Evolutionary conservation across 2,113 vertebrate species (phyloP).

Genomic region (Erythrocercus mccallii): DNA sequence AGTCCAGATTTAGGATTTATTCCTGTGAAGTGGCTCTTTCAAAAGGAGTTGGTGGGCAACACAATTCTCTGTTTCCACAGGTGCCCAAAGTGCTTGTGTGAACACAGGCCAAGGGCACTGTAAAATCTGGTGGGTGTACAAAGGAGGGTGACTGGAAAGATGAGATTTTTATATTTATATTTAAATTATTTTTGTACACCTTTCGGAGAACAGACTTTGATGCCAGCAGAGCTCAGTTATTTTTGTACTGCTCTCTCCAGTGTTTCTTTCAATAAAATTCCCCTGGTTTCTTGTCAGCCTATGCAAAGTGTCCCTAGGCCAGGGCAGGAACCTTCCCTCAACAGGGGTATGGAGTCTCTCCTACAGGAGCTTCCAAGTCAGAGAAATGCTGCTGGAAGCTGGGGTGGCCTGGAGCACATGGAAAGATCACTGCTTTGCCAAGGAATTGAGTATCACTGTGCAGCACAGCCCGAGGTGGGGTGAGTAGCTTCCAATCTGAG

Average conservation of each 20-base stretch:
- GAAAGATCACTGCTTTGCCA: background rate
- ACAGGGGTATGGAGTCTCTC: background rate
- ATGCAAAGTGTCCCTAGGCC: accelerated
- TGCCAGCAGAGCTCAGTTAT: slow-evolving; percentile 23
- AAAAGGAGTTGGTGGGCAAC: background rate
- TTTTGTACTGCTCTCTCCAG: slow-evolving; percentile 38
- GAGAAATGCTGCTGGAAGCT: background rate
- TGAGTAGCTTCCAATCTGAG: background rate
- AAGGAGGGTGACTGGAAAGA: background rate
- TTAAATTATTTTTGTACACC: slow-evolving; percentile 59
- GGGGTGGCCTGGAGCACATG: background rate
- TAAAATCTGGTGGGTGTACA: background rate
- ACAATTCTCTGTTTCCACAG: background rate
- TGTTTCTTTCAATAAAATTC: slow-evolving; percentile 65
- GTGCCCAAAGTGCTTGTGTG: background rate
- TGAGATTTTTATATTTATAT: background rate
- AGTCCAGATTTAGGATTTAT: background rate
- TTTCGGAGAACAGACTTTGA: background rate
- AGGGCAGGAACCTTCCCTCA: background rate
- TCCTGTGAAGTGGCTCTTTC: background rate
- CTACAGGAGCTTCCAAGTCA: accelerated
- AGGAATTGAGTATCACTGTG: background rate
- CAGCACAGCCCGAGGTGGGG: background rate
- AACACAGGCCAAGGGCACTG: background rate
- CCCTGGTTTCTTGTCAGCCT: background rate